phyloP scores from a whole-genome alignment of 2,797 vertebrate genomes.

The Epinephelus coioides region DNA sequence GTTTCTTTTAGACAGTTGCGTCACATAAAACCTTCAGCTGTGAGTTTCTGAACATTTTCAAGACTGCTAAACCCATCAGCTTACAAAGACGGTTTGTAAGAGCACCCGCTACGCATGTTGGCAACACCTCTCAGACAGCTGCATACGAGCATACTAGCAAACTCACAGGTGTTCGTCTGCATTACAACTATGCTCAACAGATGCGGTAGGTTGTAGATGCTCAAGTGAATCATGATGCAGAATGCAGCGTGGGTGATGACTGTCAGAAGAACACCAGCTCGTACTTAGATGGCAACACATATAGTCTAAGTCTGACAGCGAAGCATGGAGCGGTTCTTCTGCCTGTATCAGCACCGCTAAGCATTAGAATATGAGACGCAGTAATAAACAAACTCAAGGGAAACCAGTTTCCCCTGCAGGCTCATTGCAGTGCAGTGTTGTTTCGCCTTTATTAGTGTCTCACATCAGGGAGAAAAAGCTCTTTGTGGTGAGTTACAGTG shows the following conservation, averaged over 20 bases:
- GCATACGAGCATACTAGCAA: conserved; percentile 6
- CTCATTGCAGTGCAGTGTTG: conserved; percentile 30
- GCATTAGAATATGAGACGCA: conserved; percentile 44
- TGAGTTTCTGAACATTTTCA: background rate
- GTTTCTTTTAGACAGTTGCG: too few species aligned
- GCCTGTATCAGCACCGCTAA: conserved; percentile 54
- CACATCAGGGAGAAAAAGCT: conserved; percentile 18
- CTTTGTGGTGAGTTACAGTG: conserved; percentile 45
- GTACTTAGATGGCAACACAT: conserved; percentile 22
- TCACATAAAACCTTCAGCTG: background rate
- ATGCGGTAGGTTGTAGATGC: conserved; percentile 50
- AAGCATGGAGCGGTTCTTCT: conserved; percentile 20
- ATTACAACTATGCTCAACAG: conserved; percentile 43
- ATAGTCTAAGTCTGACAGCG: conserved; percentile 37
- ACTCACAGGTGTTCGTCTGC: conserved; percentile 40
- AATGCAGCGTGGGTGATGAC: conserved; percentile 51
- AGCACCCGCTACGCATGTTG: background rate
- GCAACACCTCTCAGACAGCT: conserved; percentile 11
- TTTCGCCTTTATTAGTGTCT: conserved; percentile 56
- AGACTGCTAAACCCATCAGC: background rate
- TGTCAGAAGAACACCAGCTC: conserved; percentile 39
- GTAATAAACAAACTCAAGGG: conserved; percentile 54
- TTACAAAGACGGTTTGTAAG: background rate
- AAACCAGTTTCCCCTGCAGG: conserved; percentile 49
- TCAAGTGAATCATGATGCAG: conserved; percentile 59